phyloP scores from a whole-genome alignment of 2,888 invertebrate species.

The Spisula solida region DNA sequence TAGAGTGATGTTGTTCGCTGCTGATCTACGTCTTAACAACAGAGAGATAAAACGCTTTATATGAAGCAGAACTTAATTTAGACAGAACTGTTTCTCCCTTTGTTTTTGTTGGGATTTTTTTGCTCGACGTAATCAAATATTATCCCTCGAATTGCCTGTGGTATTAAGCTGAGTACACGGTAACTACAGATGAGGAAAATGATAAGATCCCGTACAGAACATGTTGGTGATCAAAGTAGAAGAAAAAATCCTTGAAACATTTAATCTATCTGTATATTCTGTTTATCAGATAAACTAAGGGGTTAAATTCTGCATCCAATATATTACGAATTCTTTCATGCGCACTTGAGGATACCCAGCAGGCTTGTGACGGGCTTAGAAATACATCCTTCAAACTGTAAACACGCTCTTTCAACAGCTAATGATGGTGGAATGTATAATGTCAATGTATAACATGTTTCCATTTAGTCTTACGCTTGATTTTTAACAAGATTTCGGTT shows the following conservation, averaged over 20 bases:
- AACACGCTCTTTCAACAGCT: background rate
- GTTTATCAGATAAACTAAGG: background rate
- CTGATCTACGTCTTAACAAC: background rate
- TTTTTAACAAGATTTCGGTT: too few relatives aligned
- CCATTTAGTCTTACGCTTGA: too few relatives aligned
- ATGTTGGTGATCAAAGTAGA: conserved; percentile 9
- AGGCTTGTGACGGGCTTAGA: background rate
- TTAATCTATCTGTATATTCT: conserved; percentile 7
- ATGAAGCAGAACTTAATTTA: conserved; percentile 4
- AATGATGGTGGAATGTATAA: background rate
- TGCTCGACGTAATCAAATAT: conserved; percentile 3
- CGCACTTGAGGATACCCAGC: background rate
- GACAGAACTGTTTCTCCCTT: background rate
- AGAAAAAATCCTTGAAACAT: background rate
- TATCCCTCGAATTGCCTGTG: conserved; percentile 1
- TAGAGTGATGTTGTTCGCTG: background rate
- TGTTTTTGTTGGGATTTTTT: conserved; percentile 2
- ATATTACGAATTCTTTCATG: background rate
- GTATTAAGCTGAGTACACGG: background rate
- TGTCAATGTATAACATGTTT: too few relatives aligned
- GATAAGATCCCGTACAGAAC: conserved; percentile 2
- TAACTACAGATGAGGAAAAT: background rate
- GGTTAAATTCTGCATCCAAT: background rate
- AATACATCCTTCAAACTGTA: background rate
- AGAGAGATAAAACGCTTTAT: background rate